Evolutionary conservation across 2,888 invertebrate species (phyloP).

Genomic region (Phyllotreta striolata): DNA sequence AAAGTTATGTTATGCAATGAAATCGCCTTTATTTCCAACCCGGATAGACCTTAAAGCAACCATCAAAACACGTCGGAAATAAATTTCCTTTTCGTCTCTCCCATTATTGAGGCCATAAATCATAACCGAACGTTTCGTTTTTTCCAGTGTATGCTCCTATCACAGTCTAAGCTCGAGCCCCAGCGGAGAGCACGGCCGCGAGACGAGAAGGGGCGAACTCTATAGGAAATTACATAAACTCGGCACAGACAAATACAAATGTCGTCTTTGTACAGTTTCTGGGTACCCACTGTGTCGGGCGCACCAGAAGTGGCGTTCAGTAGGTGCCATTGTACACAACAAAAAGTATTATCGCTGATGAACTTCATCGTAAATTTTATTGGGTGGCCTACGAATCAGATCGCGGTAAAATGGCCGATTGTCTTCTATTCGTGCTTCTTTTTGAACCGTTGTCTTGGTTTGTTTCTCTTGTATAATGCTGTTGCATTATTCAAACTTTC

Average conservation of each 20-base stretch:
- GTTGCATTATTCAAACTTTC: no score
- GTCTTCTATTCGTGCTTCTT: no score
- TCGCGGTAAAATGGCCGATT: no score
- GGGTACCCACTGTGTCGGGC: slow-evolving; percentile 53
- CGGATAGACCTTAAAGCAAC: not conserved
- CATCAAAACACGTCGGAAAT: slow-evolving; percentile 7
- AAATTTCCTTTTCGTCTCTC: not conserved
- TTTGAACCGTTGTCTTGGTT: no score
- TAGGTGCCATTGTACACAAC: slow-evolving; percentile 55
- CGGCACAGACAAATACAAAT: slow-evolving; percentile 64
- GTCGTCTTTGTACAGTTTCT: slow-evolving; percentile 63
- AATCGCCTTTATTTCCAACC: not conserved
- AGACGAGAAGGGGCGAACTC: slow-evolving; percentile 58
- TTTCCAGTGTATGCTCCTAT: slow-evolving; percentile 39
- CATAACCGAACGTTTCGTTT: slow-evolving; percentile 18
- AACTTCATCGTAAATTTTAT: not conserved
- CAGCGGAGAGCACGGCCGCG: slow-evolving; percentile 56
- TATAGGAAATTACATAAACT: slow-evolving; percentile 66
- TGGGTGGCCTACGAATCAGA: not conserved
- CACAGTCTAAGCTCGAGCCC: slow-evolving; percentile 56
- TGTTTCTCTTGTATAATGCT: no score
- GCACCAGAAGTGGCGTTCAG: slow-evolving; percentile 57
- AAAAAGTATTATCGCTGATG: slow-evolving; percentile 8
- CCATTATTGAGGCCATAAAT: slow-evolving; percentile 23
- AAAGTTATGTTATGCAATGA: no score